These are phyloP conservation scores for Anastrepha ludens DNA, from an alignment of 1,140 invertebrate genomes.

Conservation along the genomic window DNA sequence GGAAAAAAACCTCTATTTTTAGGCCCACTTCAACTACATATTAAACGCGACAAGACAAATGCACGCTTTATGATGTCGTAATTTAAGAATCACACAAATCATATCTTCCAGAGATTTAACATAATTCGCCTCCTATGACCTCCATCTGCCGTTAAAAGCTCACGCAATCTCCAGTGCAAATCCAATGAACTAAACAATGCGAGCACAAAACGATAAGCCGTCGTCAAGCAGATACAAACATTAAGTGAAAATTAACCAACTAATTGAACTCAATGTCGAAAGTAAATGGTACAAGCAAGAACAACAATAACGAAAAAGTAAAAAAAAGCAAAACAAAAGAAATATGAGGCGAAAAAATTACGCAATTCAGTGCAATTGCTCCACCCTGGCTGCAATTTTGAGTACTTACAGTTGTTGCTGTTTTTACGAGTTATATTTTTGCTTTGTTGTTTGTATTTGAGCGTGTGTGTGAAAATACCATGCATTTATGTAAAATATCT, in stretches of 20 bases:
- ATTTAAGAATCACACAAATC: background rate
- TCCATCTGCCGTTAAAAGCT: background rate
- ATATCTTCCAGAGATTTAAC: background rate
- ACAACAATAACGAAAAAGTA: background rate
- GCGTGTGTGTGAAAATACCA: background rate
- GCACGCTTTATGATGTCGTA: no score
- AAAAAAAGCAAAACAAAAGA: background rate
- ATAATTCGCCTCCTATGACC: constrained; percentile 2
- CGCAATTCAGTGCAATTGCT: constrained; percentile 36
- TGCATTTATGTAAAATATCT: background rate
- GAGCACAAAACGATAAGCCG: background rate
- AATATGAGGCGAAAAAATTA: constrained; percentile 4
- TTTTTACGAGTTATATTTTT: background rate
- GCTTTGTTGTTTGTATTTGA: background rate
- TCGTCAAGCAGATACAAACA: background rate
- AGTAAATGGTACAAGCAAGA: constrained; percentile 1
- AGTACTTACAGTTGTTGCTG: background rate
- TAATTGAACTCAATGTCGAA: constrained; percentile 48
- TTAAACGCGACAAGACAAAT: no score
- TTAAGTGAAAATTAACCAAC: constrained; percentile 50
- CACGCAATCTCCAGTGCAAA: constrained; percentile 12
- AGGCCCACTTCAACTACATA: no score
- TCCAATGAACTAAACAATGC: background rate
- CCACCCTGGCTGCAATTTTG: background rate
- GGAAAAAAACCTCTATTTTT: no score